These are phyloP conservation scores for Biston stratarius DNA, from an alignment of 2,888 invertebrate species.

Conservation along the genomic window DNA sequence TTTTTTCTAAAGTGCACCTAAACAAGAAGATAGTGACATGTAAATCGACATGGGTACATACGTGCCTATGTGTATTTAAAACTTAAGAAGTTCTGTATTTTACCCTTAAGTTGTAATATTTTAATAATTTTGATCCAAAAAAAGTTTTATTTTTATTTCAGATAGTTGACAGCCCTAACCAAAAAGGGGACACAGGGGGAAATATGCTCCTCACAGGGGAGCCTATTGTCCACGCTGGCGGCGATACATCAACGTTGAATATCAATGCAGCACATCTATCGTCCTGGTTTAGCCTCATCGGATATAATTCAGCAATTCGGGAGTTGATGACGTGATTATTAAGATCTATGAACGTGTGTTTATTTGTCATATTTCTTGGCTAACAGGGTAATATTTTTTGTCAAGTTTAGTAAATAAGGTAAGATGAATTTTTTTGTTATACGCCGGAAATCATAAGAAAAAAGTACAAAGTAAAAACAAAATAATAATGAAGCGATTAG, in stretches of 20 bases:
- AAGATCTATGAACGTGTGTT: conserved; percentile 58
- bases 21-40: too few relatives aligned
- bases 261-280: conserved; percentile 76
- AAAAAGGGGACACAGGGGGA: conserved; percentile 58
- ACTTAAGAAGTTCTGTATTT: too few relatives aligned
- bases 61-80: too few relatives aligned
- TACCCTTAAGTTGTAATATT: too few relatives aligned
- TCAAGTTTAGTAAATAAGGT: conserved; percentile 16
- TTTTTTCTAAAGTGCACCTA: too few relatives aligned
- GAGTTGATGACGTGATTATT: conserved; percentile 71
- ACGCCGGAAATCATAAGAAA: neutral
- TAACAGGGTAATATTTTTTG: conserved; percentile 38
- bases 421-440: neutral
- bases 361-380: conserved; percentile 45
- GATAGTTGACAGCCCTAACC: conserved; percentile 56
- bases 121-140: too few relatives aligned
- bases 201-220: conserved; percentile 61
- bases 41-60: too few relatives aligned
- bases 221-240: conserved; percentile 68
- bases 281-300: conserved; percentile 61
- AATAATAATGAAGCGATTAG: too few relatives aligned
- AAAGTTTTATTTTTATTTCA: neutral
- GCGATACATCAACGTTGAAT: conserved; percentile 79
- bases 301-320: conserved; percentile 73
- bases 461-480: too few relatives aligned